phyloP scores from a whole-genome alignment of 2,113 vertebrate genomes.

The Prunella fulvescens region DNA sequence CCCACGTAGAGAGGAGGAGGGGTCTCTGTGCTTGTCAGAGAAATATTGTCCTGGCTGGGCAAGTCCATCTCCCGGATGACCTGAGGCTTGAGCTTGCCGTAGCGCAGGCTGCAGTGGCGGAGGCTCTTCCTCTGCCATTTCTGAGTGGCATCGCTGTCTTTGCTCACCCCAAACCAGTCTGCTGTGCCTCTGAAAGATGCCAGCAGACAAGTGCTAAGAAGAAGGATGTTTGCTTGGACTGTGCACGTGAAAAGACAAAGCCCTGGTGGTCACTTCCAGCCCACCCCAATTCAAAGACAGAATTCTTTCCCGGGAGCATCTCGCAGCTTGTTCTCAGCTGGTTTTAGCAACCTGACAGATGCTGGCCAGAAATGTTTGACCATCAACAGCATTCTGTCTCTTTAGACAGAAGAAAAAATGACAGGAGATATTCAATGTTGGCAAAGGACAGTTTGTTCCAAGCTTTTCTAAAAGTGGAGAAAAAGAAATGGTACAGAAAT shows the following conservation, averaged over 20 bases:
- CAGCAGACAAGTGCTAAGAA: not conserved
- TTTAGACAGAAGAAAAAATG: not conserved
- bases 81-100: conserved; percentile 94
- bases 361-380: not conserved
- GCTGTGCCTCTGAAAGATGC: conserved; percentile 88
- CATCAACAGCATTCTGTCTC: not conserved
- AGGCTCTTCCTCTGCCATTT: conserved; percentile 98
- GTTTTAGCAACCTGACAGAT: not conserved
- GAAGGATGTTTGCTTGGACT: not conserved
- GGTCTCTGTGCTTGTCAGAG: conserved; percentile 93
- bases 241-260: not conserved
- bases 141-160: conserved; percentile 91
- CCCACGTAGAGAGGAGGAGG: conserved; percentile 93
- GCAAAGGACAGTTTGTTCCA: not conserved
- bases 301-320: not conserved
- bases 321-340: not conserved
- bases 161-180: conserved; percentile 97
- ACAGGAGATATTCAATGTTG: not conserved
- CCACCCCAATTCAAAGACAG: not conserved
- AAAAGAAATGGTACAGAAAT: not conserved
- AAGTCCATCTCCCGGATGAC: conserved; percentile 95
- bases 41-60: conserved; percentile 96
- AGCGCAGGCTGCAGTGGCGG: conserved; percentile 95
- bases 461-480: not conserved
- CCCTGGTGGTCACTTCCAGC: not conserved